Evolutionary conservation across 2,888 invertebrate species (phyloP).

Genomic region (Luperina testacea): DNA sequence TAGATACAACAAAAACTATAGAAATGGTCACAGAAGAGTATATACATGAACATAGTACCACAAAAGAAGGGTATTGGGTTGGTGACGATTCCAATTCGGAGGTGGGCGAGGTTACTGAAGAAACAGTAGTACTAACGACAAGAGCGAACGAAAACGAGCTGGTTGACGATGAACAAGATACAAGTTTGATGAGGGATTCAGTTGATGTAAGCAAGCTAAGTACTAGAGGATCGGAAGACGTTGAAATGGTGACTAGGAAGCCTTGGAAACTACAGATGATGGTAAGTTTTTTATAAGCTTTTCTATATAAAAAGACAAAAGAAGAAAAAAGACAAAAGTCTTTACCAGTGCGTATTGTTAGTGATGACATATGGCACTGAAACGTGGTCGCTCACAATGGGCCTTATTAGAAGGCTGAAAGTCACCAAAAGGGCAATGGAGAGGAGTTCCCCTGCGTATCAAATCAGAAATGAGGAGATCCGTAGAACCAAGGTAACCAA

Average conservation of each 20-base stretch:
- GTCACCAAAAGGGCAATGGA: too few relatives aligned
- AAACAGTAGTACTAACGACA: conserved; percentile 46
- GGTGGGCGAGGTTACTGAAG: conserved; percentile 15
- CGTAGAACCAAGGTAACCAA: too few relatives aligned
- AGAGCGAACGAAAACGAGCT: conserved; percentile 46
- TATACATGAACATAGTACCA: conserved; percentile 41
- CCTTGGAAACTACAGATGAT: conserved; percentile 37
- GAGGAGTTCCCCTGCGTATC: too few relatives aligned
- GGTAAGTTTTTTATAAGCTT: conserved; percentile 61
- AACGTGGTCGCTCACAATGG: too few relatives aligned
- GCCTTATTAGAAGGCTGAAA: too few relatives aligned
- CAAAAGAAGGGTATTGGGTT: conserved; percentile 61
- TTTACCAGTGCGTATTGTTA: too few relatives aligned
- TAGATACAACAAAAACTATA: background rate
- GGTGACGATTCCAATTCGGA: conserved; percentile 38
- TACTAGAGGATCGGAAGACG: conserved; percentile 72
- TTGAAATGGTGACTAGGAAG: conserved; percentile 72
- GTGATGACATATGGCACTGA: too few relatives aligned
- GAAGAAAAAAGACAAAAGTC: too few relatives aligned
- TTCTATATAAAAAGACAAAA: too few relatives aligned
- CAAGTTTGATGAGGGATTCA: conserved; percentile 73
- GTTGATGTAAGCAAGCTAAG: conserved; percentile 76
- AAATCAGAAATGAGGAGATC: too few relatives aligned
- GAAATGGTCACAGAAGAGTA: conserved; percentile 9
- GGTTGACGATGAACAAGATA: conserved; percentile 50